Base-by-base conservation (phyloP, 1,140 invertebrate species). In the Globodera rostochiensis region DNA sequence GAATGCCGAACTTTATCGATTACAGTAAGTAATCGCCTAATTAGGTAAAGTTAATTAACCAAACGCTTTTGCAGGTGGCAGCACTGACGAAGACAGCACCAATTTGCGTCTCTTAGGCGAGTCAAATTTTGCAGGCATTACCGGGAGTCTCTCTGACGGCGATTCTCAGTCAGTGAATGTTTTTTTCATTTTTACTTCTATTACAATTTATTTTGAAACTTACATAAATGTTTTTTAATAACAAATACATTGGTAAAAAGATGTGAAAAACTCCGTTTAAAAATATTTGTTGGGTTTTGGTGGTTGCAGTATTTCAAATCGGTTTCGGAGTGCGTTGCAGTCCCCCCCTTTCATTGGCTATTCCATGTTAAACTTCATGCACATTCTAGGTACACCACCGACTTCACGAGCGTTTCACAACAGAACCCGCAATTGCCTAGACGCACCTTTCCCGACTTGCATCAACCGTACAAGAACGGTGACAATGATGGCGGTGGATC, bases 361-460 rank as follows among this genome's bases (percentile, higher is more conserved):
- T 83, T 83, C 45, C 36, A 36, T 36, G 36, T 36, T 36, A 36
- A 36, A 36, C 36, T 36, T 36, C 36, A 36, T 36, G 3, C 36
- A 36, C 36, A 36, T 36, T 36, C 2, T 36, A 82, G 81, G 60
- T 82, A 73, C 46, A 80, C 82, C 46, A 83, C 82, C 21, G 73
- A 84, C 36, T 84, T 83, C 60, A 83, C 82, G 47, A 83, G 80
- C 47, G 82, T 83, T 25, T 83, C 82, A 13, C 82, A 84, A 50
- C 82, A 83, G 67, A 36, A 75, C 36, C 57, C 57, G 19, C 57
- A 64, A 11, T 6, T 64, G 11, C 57, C 57, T 6, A 64, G 19
- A 19, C 57, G 57, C 57, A 64, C 3, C 3, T 64, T 64, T 64
- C 13, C 57, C 11, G 19, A 19, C 13, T 36, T 36, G 36, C 36